Percentiles rank a stretch among this genome's conserved stretches.
Conservation (phyloP, 1,140 invertebrate species). For the Drosophila serrata region DNA sequence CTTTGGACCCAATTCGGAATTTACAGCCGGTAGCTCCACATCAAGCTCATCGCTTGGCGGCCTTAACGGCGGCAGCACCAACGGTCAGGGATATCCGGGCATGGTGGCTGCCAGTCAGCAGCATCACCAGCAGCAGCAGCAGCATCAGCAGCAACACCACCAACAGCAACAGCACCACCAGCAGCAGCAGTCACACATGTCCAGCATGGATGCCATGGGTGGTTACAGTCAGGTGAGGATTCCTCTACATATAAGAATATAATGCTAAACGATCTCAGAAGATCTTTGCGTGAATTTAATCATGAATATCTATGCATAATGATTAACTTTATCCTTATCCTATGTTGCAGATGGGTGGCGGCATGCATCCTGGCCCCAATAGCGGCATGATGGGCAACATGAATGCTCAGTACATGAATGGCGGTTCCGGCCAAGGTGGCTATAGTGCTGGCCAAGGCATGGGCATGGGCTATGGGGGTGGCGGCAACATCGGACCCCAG, state of each 20-base stretch:
- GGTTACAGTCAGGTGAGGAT: slow-evolving; percentile 80
- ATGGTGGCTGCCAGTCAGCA: slow-evolving; percentile 72
- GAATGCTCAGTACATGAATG: slow-evolving; percentile 82
- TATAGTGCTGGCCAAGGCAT: slow-evolving; percentile 62
- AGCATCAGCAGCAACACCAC: slow-evolving; percentile 42
- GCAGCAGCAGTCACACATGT: slow-evolving; percentile 70
- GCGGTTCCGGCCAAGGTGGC: slow-evolving; percentile 69
- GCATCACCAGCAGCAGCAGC: slow-evolving; percentile 51
- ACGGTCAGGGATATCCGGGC: slow-evolving; percentile 66
- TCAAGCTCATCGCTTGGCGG: slow-evolving; percentile 43
- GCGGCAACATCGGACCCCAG: slow-evolving; percentile 61
- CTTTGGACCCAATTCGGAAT: slow-evolving; percentile 82
- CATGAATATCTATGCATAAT: neutral
- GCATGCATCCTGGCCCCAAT: slow-evolving; percentile 75
- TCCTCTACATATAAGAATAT: no score
- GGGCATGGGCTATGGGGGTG: slow-evolving; percentile 82
- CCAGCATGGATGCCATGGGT: slow-evolving; percentile 82
- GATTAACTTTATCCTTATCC: neutral
- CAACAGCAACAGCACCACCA: slow-evolving; percentile 55
- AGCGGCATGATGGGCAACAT: slow-evolving; percentile 74
- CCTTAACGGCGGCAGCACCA: slow-evolving; percentile 73
- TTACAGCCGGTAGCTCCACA: slow-evolving; percentile 62
- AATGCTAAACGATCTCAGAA: neutral
- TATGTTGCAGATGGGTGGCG: slow-evolving; percentile 73
- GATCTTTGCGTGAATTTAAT: neutral